Base-by-base conservation (phyloP, 2,797 vertebrate genomes). In the Pempheris klunzingeri region DNA sequence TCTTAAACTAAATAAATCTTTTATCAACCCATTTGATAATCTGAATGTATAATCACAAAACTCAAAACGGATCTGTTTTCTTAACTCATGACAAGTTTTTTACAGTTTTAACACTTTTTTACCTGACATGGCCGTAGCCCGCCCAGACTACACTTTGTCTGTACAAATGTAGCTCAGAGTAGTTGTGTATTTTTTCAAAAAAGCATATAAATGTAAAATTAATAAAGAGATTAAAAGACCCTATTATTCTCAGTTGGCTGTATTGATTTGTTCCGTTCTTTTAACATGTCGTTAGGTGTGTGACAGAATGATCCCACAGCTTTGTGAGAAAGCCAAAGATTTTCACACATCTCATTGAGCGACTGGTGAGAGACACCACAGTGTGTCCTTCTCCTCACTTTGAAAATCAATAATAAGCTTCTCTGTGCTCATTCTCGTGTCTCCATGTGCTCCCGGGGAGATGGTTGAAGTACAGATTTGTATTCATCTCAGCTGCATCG, bases 381-480 rank as follows among this genome's bases (percentile, higher is more conserved):
- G 70, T 67, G 67, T 80, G 82, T 82, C 71, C 80, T 71, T 74
- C 82, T 82, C 76, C 85, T 88, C 90, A 88, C 87, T 93, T 85
- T 87, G 86, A 91, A 91, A 93, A 94, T 94, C 93, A 92, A 94
- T 94, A 88, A 64, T 64, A 78, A 72, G 81, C 89, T 66, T 88
- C 80, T 61, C 55, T 82, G 82, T 88, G 85, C 77, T 90, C 79
- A 66, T 71, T 82, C 84, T 80, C 47, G 78, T 90, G 89, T 84
- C 63, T 67, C 71, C 46, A 54, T 88, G 86, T 86, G 69, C 61
- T 86, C 81, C 74, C 60, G 46, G 36, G 79, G 82, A 82, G 64
- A 84, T 54, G 89, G 86, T 91, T 1, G 26, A 81, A 81, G 85
- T 84, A 78, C 86, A 80, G 81, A 90, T 88, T 87, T 81, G 74